phyloP scores from a whole-genome alignment of 2,113 vertebrate species.

The Thamnophis sirtalis region DNA sequence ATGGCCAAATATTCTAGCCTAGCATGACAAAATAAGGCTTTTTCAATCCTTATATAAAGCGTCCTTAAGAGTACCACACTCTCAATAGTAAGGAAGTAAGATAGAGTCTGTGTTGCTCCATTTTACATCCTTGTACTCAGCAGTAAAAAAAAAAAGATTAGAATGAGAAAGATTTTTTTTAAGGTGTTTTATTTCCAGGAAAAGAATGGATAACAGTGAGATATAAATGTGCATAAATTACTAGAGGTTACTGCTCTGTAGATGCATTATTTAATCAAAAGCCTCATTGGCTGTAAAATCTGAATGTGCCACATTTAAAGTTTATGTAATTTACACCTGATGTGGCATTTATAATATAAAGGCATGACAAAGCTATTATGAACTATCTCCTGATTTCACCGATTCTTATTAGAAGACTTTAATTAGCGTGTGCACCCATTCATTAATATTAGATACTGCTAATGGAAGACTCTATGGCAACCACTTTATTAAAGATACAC shows the following conservation, averaged over 20 bases:
- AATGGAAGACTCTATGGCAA: conserved; percentile 16
- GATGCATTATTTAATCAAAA: conserved; percentile 64
- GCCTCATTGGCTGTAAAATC: conserved; percentile 52
- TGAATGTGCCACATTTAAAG: conserved; percentile 46
- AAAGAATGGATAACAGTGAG: not conserved
- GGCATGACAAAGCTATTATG: conserved; percentile 9
- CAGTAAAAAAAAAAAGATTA: not conserved
- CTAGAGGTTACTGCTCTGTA: conserved; percentile 48
- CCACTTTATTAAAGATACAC: not conserved
- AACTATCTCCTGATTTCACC: conserved; percentile 37
- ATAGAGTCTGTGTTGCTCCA: not conserved
- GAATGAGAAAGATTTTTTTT: conserved; percentile 22
- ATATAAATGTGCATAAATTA: conserved; percentile 55
- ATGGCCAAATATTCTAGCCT: not conserved
- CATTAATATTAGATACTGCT: conserved; percentile 31
- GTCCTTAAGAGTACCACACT: not conserved
- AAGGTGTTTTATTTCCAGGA: conserved; percentile 23
- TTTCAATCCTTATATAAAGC: not conserved
- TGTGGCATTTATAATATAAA: conserved; percentile 19
- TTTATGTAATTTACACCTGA: conserved; percentile 48
- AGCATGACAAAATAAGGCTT: not conserved
- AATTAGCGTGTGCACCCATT: conserved; percentile 32
- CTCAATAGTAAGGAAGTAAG: not conserved
- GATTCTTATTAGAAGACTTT: conserved; percentile 37
- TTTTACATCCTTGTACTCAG: not conserved